Conservation (phyloP, 2,797 vertebrate genomes). For the Psittacula echo region DNA sequence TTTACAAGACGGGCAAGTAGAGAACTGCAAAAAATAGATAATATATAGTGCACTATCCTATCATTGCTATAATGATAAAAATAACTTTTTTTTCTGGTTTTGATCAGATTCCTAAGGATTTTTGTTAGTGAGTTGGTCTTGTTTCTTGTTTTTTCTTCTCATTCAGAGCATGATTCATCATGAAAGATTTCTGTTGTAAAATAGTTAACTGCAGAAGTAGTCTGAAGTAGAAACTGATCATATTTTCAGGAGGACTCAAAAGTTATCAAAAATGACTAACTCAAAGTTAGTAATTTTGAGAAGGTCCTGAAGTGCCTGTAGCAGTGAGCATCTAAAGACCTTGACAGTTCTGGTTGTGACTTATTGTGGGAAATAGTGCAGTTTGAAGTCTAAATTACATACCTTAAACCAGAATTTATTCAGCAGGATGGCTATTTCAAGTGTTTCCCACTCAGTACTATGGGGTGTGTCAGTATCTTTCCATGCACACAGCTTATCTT, state of each 20-base stretch:
- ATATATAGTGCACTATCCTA: neutral
- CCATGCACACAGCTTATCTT: neutral
- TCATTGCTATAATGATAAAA: neutral
- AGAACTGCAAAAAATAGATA: neutral
- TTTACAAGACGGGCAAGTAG: neutral
- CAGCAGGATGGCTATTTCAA: neutral
- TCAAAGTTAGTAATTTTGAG: neutral
- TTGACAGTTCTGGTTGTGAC: neutral
- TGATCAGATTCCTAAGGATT: neutral
- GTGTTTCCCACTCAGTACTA: neutral
- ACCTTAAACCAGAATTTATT: neutral
- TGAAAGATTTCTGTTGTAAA: neutral
- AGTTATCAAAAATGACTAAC: neutral
- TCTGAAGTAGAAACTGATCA: neutral
- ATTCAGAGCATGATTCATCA: neutral
- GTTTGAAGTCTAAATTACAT: neutral
- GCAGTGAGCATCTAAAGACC: neutral
- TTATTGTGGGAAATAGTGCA: neutral
- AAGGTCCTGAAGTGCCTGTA: neutral
- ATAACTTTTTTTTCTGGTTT: neutral
- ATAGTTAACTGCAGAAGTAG: neutral
- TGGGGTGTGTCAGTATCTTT: neutral
- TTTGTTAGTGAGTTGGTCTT: neutral
- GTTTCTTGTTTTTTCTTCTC: neutral
- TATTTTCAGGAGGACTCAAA: neutral